A percentile compares a stretch with the other conserved stretches of the same genome.
Evolutionary conservation across 2,888 invertebrate genomes (phyloP).

Genomic region (Polydrusus cervinus): DNA sequence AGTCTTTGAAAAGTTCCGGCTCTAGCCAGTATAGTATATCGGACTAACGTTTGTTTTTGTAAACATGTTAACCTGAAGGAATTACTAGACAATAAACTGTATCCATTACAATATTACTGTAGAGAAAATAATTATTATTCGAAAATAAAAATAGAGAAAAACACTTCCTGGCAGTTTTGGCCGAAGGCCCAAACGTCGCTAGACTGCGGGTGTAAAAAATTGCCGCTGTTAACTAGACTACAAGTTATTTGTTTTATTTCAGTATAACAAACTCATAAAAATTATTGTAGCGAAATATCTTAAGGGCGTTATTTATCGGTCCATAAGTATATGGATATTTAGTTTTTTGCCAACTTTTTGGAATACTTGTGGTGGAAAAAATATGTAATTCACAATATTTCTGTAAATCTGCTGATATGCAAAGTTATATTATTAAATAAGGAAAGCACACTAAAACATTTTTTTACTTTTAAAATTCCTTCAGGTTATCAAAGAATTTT

Average conservation of each 20-base stretch:
- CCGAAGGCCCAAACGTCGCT: conserved; percentile 44
- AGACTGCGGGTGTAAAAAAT: conserved; percentile 37
- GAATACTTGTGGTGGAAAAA: background rate
- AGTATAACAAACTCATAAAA: background rate
- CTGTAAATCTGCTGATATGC: background rate
- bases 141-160: conserved; percentile 49
- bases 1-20: too few species aligned
- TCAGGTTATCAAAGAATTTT: too few species aligned
- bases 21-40: too few species aligned
- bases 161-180: conserved; percentile 44
- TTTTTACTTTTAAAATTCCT: too few species aligned
- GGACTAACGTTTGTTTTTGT: too few species aligned
- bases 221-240: conserved; percentile 3
- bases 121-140: conserved; percentile 5
- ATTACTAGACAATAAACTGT: too few species aligned
- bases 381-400: background rate
- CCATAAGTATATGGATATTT: background rate
- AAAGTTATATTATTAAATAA: too few species aligned
- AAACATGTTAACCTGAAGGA: too few species aligned
- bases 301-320: background rate
- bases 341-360: background rate
- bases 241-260: conserved; percentile 11
- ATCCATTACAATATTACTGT: background rate
- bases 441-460: background rate
- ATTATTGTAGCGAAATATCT: background rate